phyloP scores from a whole-genome alignment of 2,888 invertebrate genomes.

The Parochlus steinenii region DNA sequence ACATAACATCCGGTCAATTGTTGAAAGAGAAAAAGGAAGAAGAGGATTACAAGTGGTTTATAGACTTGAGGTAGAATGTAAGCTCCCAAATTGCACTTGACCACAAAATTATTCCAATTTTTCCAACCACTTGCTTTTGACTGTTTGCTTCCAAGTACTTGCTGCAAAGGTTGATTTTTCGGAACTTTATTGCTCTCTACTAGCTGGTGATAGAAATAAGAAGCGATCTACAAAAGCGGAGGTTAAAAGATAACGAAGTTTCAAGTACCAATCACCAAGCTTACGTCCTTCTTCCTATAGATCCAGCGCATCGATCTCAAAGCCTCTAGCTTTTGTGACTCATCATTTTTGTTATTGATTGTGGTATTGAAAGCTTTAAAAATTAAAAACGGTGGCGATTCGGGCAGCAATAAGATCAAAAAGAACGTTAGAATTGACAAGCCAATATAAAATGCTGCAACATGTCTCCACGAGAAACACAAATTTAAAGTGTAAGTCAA shows the following conservation, averaged over 20 bases:
- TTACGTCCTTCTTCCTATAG: slow-evolving; percentile 28
- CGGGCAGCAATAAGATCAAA: slow-evolving; percentile 31
- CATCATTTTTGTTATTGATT: no score
- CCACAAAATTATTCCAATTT: slow-evolving; percentile 4
- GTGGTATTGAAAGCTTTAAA: no score
- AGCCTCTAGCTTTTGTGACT: no score
- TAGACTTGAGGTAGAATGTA: slow-evolving; percentile 29
- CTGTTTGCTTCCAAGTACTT: background rate
- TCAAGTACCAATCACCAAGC: no score
- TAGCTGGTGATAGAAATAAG: slow-evolving; percentile 11
- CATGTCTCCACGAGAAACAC: slow-evolving; percentile 33
- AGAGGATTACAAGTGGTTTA: slow-evolving; percentile 34
- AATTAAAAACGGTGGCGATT: no score
- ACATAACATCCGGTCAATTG: slow-evolving; percentile 40
- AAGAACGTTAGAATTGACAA: slow-evolving; percentile 25
- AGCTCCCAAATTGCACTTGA: slow-evolving; percentile 3
- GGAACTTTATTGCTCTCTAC: slow-evolving; percentile 10
- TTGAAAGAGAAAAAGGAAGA: slow-evolving; percentile 34
- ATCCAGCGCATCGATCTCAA: slow-evolving; percentile 31
- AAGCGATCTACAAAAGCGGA: slow-evolving; percentile 6
- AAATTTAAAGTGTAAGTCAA: slow-evolving; percentile 34
- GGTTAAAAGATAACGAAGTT: background rate
- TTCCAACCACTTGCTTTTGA: background rate
- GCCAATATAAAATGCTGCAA: slow-evolving; percentile 30
- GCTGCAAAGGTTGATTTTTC: no score